Evolutionary conservation across 1,140 invertebrate species (phyloP).

Genomic region (Zaprionus taronus): DNA sequence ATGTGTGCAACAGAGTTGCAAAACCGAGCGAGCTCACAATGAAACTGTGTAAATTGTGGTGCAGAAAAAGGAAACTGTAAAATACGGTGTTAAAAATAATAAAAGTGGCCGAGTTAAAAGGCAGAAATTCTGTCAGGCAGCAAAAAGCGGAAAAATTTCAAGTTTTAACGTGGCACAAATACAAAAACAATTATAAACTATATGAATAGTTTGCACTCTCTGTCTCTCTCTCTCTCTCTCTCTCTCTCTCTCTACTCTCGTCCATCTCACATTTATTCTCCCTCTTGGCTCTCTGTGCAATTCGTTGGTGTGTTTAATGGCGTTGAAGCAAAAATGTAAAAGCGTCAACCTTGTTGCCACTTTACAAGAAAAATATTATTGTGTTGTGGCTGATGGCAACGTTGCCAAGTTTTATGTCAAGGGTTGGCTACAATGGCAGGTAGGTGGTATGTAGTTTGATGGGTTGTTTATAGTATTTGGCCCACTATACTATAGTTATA

Average conservation of each 20-base stretch:
- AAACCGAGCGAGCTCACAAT: conserved; percentile 40
- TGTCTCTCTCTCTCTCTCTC: conserved; percentile 18
- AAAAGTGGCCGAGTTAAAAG: conserved; percentile 14
- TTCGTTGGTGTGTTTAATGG: conserved; percentile 60
- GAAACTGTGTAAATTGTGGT: conserved; percentile 37
- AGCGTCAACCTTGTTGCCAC: conserved; percentile 60
- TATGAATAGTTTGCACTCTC: neutral
- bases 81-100: conserved; percentile 3
- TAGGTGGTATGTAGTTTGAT: neutral
- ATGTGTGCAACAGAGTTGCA: conserved; percentile 34
- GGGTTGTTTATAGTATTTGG: neutral
- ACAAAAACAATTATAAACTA: conserved; percentile 36
- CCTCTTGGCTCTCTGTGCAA: neutral
- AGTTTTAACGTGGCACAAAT: conserved; percentile 41
- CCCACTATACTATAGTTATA: neutral
- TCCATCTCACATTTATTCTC: too few relatives aligned
- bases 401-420: conserved; percentile 37
- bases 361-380: conserved; percentile 57
- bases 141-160: conserved; percentile 29
- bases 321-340: conserved; percentile 45
- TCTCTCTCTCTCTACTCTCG: neutral
- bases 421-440: conserved; percentile 1
- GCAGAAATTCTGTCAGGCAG: conserved; percentile 12
- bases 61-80: neutral
- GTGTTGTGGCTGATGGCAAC: conserved; percentile 36